Conservation (phyloP, 2,888 invertebrate species). For the Stenodema calcarata region DNA sequence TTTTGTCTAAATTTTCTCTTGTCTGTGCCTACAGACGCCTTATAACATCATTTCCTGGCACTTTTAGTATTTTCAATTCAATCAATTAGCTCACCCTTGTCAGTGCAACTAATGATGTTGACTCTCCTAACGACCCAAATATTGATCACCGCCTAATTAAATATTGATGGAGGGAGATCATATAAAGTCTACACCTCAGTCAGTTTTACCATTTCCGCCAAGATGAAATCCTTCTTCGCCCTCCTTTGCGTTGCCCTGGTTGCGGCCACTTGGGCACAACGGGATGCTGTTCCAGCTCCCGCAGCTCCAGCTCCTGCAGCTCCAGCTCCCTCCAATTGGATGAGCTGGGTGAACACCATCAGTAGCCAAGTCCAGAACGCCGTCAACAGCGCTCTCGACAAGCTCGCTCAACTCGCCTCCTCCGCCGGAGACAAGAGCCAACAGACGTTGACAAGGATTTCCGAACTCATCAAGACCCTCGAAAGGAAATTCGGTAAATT, state of each 20-base stretch:
- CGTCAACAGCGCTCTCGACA: not conserved
- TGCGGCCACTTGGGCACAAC: not conserved
- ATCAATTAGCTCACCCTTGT: no score
- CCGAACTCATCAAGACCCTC: not conserved
- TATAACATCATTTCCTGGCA: no score
- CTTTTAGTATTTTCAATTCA: no score
- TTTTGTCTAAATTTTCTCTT: no score
- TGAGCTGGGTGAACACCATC: not conserved
- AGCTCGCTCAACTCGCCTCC: not conserved
- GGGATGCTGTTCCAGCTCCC: not conserved
- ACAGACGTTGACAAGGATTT: not conserved
- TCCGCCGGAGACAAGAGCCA: not conserved
- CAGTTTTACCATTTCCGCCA: not conserved
- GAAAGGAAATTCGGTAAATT: not conserved
- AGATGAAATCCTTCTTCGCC: not conserved
- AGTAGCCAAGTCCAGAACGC: not conserved
- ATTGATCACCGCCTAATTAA: no score
- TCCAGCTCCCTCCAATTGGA: not conserved
- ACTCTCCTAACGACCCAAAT: no score
- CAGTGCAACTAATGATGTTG: no score
- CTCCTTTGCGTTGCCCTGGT: not conserved
- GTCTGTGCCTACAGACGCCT: no score
- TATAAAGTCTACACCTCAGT: not conserved
- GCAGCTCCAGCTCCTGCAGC: not conserved
- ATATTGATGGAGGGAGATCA: not conserved